Base-by-base conservation (phyloP, 2,797 vertebrate species). In the Anas georgica region DNA sequence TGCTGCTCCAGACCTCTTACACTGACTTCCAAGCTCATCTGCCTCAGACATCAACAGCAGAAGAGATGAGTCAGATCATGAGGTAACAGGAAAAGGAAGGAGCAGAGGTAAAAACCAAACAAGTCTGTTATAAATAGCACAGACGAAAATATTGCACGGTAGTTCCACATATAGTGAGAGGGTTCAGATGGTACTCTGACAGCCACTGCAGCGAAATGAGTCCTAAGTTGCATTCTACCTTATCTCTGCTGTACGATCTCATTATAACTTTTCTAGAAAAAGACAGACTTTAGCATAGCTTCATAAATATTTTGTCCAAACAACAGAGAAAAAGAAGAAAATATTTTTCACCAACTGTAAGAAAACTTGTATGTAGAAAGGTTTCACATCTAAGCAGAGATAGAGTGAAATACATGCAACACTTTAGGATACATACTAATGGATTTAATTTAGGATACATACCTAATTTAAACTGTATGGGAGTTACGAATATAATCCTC, bases 31-130 rank as follows among this genome's bases (percentile, higher is more conserved):
- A 80, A 73, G 56, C 80, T 84, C 92, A 59, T 52, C 83, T 2
- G 2, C 73, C 59, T 54, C 92, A 28, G 79, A 62, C 68, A 92
- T 8, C 69, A 83, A 64, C 50, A 93, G 85, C 76, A 88, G n/a
- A 48, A 86, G 81, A 76, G 81, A 70, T 76, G 88, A 87, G 86
- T 87, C 85, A 89, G 78, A 54, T 25, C 68, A 58, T 56, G 83
- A 80, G 68, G 50, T 9, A 85, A 91, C 39, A 80, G 88, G 88
- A 93, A 95, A 52, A 83, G 90, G 86, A 95, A 86, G 68, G 48
- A 83, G 60, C 48, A 95, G 82, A 95, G 67, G 83, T 59, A 88
- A 94, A 93, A 73, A 88, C 76, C 80, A 52, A 94, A 94, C 48
- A 86, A 74, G 83, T 63, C 76, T 67, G 46, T 63, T 89, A 67